A percentile compares a stretch with the other conserved stretches of the same genome.
Evolutionary conservation across 2,888 invertebrate species (phyloP).

Genomic region (Lithophane leautieri): DNA sequence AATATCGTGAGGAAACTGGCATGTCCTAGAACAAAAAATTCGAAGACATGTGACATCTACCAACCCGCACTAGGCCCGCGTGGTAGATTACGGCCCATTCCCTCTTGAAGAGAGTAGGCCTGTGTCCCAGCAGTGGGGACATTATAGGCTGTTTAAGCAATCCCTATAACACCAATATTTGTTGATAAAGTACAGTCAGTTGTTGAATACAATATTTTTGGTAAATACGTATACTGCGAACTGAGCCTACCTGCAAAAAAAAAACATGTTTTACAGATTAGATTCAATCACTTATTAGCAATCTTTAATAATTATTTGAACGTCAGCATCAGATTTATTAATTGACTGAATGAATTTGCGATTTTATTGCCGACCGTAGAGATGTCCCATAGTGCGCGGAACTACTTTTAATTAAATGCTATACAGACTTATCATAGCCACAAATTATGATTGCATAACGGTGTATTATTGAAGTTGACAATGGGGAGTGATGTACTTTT

Average conservation of each 20-base stretch:
- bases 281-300: background rate
- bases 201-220: background rate
- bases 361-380: slow-evolving; percentile 12
- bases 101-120: too few relatives aligned
- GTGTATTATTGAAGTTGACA: slow-evolving; percentile 32
- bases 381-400: slow-evolving; percentile 13
- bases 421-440: slow-evolving; percentile 5
- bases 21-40: too few relatives aligned
- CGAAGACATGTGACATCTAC: too few relatives aligned
- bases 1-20: too few relatives aligned
- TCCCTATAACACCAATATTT: background rate
- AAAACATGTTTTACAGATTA: background rate
- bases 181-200: background rate
- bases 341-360: too few relatives aligned
- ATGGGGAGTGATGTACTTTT: slow-evolving; percentile 23
- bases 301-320: background rate
- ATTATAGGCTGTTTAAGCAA: too few relatives aligned
- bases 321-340: background rate
- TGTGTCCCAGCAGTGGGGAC: too few relatives aligned
- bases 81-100: too few relatives aligned
- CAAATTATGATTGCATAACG: slow-evolving; percentile 35
- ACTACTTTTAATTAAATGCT: slow-evolving; percentile 7
- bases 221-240: background rate
- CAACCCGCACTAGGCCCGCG: too few relatives aligned
- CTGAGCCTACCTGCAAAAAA: background rate